Evolutionary conservation across 1,140 invertebrate genomes (phyloP), one percentile per base, ranked within the genome.

Genomic region (Oncopeltus fasciatus): DNA sequence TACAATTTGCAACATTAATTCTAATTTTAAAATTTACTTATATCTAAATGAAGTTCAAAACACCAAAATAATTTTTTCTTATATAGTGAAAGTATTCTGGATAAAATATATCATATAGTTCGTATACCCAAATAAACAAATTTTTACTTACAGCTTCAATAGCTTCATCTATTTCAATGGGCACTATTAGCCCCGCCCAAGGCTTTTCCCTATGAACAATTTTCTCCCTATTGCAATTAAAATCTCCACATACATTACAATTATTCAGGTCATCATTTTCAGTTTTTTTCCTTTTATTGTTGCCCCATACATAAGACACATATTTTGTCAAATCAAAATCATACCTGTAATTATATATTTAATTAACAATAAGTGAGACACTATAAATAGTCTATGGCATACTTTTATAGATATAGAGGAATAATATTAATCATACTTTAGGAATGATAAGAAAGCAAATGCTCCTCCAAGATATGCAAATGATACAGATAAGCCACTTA

Each of bases 81-180:
- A n/a, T n/a, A n/a, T n/a, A n/a, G n/a, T n/a, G n/a, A n/a, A n/a
- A n/a, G n/a, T n/a, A n/a, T n/a, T n/a, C n/a, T n/a, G n/a, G n/a
- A n/a, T n/a, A n/a, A n/a, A n/a, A n/a, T n/a, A n/a, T n/a, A n/a
- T n/a, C n/a, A n/a, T n/a, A n/a, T n/a, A n/a, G n/a, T n/a, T n/a
- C n/a, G n/a, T n/a, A n/a, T n/a, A n/a, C n/a, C n/a, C n/a, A n/a
- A n/a, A n/a, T n/a, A n/a, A n/a, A n/a, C n/a, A n/a, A n/a, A n/a
- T n/a, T n/a, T n/a, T n/a, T n/a, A 72, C 74, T 76, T 73, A 87
- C 85, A 74, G 85, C 78, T 77, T 85, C 81, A 66, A 86, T 74
- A 43, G 83, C 80, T 67, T 76, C 70, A 74, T 87, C 84, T 28
- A 86, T 73, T 70, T 82, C 79, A 68, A 80, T 75, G 62, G 79